Conservation (phyloP, 2,888 invertebrate species). For the Apoda limacodes region DNA sequence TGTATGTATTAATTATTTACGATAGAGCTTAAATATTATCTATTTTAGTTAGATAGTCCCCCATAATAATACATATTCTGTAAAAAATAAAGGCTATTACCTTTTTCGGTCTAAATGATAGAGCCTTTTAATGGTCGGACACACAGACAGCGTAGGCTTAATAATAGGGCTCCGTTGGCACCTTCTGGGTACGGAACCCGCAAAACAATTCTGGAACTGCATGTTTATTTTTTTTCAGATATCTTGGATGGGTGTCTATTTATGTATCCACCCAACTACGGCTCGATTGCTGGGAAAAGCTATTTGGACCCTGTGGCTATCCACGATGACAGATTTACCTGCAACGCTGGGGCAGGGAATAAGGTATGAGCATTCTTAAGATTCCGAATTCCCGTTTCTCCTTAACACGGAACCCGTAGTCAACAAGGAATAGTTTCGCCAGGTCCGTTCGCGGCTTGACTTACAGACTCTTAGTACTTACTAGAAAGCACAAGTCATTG, state of each 20-base stretch:
- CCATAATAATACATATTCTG: no score
- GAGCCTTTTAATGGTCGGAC: no score
- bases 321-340: constrained; percentile 55
- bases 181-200: neutral
- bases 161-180: no score
- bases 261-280: constrained; percentile 61
- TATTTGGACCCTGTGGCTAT: constrained; percentile 51
- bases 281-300: constrained; percentile 58
- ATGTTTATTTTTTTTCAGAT: constrained; percentile 26
- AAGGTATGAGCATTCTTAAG: constrained; percentile 30
- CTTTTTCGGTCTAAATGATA: no score
- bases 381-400: neutral
- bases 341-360: constrained; percentile 41
- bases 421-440: no score
- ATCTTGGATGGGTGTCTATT: constrained; percentile 55
- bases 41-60: no score
- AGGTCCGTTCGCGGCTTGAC: no score
- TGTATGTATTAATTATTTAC: constrained; percentile 1
- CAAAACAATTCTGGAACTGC: neutral
- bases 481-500: no score
- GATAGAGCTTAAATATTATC: neutral
- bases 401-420: neutral
- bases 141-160: no score
- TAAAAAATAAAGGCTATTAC: no score
- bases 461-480: no score